These are phyloP conservation scores for Chydorus sphaericus DNA, from an alignment of 2,888 invertebrate species.

Conservation along the genomic window DNA sequence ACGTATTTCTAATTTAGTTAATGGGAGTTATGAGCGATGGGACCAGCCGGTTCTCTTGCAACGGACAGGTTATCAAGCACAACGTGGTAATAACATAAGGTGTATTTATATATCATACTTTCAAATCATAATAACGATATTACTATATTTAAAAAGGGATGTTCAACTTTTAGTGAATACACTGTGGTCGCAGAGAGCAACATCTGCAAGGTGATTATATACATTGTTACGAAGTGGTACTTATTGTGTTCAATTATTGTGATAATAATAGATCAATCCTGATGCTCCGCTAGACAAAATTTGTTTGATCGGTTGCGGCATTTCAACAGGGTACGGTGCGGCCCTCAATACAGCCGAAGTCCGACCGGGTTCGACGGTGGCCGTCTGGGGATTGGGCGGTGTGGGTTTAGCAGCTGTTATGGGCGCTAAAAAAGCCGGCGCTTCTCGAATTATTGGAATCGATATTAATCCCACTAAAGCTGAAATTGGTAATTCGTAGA, in stretches of 20 bases:
- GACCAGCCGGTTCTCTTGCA: conserved; percentile 67
- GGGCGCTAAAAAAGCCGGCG: conserved; percentile 48
- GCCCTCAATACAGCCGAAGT: conserved; percentile 61
- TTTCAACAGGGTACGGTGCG: conserved; percentile 91
- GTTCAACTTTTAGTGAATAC: conserved; percentile 85
- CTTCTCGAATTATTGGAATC: conserved; percentile 27
- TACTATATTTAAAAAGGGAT: conserved; percentile 38
- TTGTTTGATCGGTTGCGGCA: conserved; percentile 81
- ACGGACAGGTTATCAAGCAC: conserved; percentile 63
- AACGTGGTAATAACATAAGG: conserved; percentile 47
- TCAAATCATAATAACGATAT: not conserved
- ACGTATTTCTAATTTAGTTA: conserved; percentile 37
- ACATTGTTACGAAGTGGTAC: not conserved
- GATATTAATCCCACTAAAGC: conserved; percentile 28
- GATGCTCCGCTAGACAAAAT: conserved; percentile 68
- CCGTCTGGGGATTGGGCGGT: conserved; percentile 85
- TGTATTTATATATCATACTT: not conserved
- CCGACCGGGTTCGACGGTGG: conserved; percentile 68
- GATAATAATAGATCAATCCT: conserved; percentile 4
- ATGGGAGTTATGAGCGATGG: conserved; percentile 86
- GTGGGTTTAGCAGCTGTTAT: conserved; percentile 81
- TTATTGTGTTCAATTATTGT: not conserved
- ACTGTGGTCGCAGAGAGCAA: conserved; percentile 91
- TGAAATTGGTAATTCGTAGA: conserved; percentile 35
- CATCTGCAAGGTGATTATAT: conserved; percentile 59